phyloP scores from a whole-genome alignment of 2,797 vertebrate genomes.

The Sebastes diploproa region DNA sequence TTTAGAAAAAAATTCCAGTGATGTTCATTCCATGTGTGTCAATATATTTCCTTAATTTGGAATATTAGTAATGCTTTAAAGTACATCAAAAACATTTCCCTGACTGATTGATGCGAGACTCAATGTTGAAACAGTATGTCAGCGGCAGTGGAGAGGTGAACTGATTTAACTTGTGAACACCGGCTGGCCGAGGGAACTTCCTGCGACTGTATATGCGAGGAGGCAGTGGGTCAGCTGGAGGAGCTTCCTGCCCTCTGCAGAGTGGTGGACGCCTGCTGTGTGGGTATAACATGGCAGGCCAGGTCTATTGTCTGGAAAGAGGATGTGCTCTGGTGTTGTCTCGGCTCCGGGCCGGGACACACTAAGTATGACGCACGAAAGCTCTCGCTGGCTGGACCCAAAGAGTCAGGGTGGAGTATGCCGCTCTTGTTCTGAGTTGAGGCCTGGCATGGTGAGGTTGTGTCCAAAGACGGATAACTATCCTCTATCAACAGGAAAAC shows the following conservation, averaged over 20 bases:
- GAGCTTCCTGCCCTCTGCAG: conserved; percentile 79
- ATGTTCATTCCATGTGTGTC: conserved; percentile 1
- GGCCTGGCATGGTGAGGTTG: conserved; percentile 52
- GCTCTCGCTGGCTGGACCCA: conserved; percentile 82
- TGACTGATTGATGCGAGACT: conserved; percentile 27
- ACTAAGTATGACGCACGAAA: conserved; percentile 90
- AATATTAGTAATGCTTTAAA: background rate
- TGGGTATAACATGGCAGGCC: conserved; percentile 76
- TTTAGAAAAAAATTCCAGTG: conserved; percentile 11
- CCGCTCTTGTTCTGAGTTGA: conserved; percentile 25
- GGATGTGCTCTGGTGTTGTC: conserved; percentile 86
- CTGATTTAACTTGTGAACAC: conserved; percentile 53
- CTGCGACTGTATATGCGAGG: conserved; percentile 75
- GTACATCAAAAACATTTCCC: conserved; percentile 5
- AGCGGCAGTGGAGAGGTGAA: conserved; percentile 18
- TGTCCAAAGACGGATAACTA: conserved; percentile 52
- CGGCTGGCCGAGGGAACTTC: conserved; percentile 73
- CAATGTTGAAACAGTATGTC: conserved; percentile 26
- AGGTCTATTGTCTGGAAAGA: conserved; percentile 89
- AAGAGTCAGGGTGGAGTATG: conserved; percentile 83
- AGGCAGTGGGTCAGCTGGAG: conserved; percentile 79
- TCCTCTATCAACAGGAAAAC: conserved; percentile 26
- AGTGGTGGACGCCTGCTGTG: conserved; percentile 80
- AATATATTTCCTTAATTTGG: conserved; percentile 24
- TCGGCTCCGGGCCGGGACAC: conserved; percentile 82